Evolutionary conservation across 1,140 invertebrate species (phyloP).

Genomic region (Chrysopa pallens): DNA sequence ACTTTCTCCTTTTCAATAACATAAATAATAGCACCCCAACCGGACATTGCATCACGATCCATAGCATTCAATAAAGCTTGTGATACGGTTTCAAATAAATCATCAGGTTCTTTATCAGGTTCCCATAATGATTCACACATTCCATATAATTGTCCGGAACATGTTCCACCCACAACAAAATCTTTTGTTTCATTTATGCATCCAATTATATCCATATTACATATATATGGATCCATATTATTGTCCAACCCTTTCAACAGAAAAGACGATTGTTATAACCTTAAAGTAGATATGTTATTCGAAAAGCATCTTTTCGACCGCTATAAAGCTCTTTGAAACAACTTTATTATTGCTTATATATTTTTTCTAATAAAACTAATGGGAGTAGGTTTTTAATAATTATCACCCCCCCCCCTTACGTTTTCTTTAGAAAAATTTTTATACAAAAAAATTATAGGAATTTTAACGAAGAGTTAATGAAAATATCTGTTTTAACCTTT

Average conservation of each 20-base stretch:
- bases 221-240: constrained; percentile 78
- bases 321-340: no score
- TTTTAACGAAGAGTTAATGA: no score
- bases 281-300: no score
- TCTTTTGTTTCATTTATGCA: constrained; percentile 76
- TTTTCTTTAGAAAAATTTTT: no score
- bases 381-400: no score
- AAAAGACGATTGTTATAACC: no score
- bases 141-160: constrained; percentile 83
- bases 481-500: no score
- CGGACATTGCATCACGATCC: constrained; percentile 92
- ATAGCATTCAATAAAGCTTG: constrained; percentile 91
- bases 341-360: no score
- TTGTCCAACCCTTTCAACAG: constrained; percentile 35
- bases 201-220: constrained; percentile 87
- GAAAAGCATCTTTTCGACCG: no score
- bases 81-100: constrained; percentile 93
- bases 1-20: constrained; percentile 56
- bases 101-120: constrained; percentile 76
- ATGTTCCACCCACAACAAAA: constrained; percentile 92
- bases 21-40: constrained; percentile 96
- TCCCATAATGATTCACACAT: constrained; percentile 96
- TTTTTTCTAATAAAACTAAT: no score
- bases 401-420: no score
- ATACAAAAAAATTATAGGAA: no score